A percentile compares a stretch with the other conserved stretches of the same genome.
Evolutionary conservation across 2,888 invertebrate species (phyloP).

Genomic region (Drosophila antonietae): DNA sequence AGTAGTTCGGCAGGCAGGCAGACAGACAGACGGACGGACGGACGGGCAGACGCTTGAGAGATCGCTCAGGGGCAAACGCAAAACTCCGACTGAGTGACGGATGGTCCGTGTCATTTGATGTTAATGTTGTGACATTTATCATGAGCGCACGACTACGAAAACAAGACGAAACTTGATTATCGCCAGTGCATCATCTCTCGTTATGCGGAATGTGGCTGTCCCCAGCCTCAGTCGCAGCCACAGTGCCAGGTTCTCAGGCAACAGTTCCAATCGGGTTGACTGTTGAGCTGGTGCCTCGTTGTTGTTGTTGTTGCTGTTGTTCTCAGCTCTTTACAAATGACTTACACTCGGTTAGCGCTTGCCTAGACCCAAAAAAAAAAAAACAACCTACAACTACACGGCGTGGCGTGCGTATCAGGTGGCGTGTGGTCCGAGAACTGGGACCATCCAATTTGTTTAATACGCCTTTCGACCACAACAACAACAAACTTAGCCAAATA

Average conservation of each 20-base stretch:
- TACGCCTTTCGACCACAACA: slow-evolving; percentile 36
- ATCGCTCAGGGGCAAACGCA: slow-evolving; percentile 69
- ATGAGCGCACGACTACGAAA: slow-evolving; percentile 80
- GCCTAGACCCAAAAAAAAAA: slow-evolving; percentile 37
- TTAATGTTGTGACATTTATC: slow-evolving; percentile 85
- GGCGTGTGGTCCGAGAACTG: slow-evolving; percentile 70
- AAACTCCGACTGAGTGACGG: slow-evolving; percentile 83
- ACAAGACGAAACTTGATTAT: slow-evolving; percentile 80
- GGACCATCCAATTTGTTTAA: slow-evolving; percentile 53
- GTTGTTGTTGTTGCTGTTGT: slow-evolving; percentile 39
- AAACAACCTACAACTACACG: slow-evolving; percentile 13
- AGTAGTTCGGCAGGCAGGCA: slow-evolving; percentile 59
- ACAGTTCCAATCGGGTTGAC: slow-evolving; percentile 31
- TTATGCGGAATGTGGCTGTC: slow-evolving; percentile 64
- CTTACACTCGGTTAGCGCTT: slow-evolving; percentile 65
- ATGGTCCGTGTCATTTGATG: slow-evolving; percentile 84
- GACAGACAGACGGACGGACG: slow-evolving; percentile 29
- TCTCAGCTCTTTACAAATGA: slow-evolving; percentile 70
- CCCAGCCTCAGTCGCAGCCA: slow-evolving; percentile 39
- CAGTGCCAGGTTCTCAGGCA: slow-evolving; percentile 12
- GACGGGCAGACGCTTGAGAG: slow-evolving; percentile 26
- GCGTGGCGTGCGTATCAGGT: slow-evolving; percentile 65
- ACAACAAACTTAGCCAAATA: slow-evolving; percentile 15
- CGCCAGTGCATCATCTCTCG: slow-evolving; percentile 77
- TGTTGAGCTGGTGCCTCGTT: slow-evolving; percentile 21